Percentiles rank a stretch among this genome's conserved stretches.
phyloP scores from a whole-genome alignment of 1,140 invertebrate species.

The Drosophila mojavensis region DNA sequence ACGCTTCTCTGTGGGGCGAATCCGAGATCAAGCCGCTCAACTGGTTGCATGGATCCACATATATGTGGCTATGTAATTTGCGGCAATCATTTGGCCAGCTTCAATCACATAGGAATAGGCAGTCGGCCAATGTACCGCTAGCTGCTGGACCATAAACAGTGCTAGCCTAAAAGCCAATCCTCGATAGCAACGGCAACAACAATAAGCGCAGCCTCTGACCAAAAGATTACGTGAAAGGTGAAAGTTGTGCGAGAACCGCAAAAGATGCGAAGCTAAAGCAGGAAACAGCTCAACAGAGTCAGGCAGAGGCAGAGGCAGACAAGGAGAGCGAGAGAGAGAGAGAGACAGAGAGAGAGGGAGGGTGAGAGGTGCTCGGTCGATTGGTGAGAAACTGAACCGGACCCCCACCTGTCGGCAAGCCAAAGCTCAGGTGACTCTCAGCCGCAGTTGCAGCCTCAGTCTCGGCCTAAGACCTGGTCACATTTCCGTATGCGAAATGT shows the following conservation, averaged over 20 bases:
- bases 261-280: constrained; percentile 45
- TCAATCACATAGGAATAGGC: constrained; percentile 51
- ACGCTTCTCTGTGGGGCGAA: not conserved
- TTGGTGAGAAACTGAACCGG: constrained; percentile 65
- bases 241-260: constrained; percentile 80
- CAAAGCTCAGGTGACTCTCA: constrained; percentile 7
- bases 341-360: constrained; percentile 1
- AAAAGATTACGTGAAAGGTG: constrained; percentile 79
- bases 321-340: constrained; percentile 4
- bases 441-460: not conserved
- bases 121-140: constrained; percentile 72
- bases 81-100: constrained; percentile 33
- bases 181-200: constrained; percentile 51
- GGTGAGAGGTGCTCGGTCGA: constrained; percentile 43
- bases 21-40: not conserved
- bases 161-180: constrained; percentile 24
- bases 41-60: not conserved
- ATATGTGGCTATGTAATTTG: constrained; percentile 66
- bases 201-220: constrained; percentile 65
- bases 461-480: constrained; percentile 31
- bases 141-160: constrained; percentile 68
- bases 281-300: constrained; percentile 19
- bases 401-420: constrained; percentile 64
- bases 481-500: constrained; percentile 80
- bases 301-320: no score